Conservation (phyloP, 2,888 invertebrate genomes). For the Hypomecis atomaria region DNA sequence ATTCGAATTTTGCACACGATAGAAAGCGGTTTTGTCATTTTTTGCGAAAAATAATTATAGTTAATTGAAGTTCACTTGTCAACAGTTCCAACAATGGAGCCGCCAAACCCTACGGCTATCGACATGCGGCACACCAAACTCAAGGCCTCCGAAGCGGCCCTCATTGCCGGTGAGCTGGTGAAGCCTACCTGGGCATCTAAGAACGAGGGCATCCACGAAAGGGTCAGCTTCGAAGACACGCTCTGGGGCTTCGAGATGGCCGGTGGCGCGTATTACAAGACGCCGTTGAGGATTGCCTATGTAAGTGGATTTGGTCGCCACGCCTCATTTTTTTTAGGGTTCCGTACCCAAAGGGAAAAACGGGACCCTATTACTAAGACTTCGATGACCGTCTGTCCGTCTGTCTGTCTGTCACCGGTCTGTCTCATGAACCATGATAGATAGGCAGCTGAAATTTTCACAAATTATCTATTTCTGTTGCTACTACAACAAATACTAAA, state of each 20-base stretch:
- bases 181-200: constrained; percentile 72
- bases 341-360: no score
- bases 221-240: constrained; percentile 73
- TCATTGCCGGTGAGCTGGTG: constrained; percentile 64
- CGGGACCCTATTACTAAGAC: no score
- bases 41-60: no score
- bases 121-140: constrained; percentile 67
- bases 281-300: constrained; percentile 66
- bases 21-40: no score
- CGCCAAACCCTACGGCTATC: constrained; percentile 52
- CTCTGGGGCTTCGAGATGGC: constrained; percentile 78
- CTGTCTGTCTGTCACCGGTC: no score
- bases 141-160: constrained; percentile 64
- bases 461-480: no score
- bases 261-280: constrained; percentile 70
- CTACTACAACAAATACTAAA: no score
- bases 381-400: no score
- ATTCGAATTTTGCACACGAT: no score
- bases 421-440: no score
- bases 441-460: no score
- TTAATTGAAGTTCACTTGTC: background rate
- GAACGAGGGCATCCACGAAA: constrained; percentile 76
- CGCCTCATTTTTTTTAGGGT: no score
- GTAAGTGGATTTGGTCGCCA: constrained; percentile 60
- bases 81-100: constrained; percentile 23